Conservation (phyloP, 2,797 vertebrate genomes). For the Fistularia commersonii region DNA sequence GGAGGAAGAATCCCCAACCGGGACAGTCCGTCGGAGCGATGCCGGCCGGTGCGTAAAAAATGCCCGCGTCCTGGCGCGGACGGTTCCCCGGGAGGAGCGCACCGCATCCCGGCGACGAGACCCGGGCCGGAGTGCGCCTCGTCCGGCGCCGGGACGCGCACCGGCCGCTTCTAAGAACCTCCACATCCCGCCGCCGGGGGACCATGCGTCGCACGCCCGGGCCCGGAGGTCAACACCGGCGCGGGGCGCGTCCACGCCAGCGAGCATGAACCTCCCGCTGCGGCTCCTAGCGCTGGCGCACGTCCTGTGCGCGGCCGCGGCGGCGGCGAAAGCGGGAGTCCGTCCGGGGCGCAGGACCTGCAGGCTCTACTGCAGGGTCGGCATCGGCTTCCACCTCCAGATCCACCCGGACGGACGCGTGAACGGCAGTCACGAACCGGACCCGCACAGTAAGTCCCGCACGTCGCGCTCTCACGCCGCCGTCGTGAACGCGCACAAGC, state of each 20-base stretch:
- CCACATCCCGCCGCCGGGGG: conserved; percentile 64
- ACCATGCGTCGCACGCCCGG: conserved; percentile 40
- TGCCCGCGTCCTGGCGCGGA: conserved; percentile 52
- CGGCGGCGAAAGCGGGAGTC: conserved; percentile 56
- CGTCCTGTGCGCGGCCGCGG: conserved; percentile 69
- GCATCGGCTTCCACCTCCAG: conserved; percentile 97
- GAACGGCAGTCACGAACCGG: conserved; percentile 91
- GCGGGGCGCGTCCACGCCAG: conserved; percentile 50
- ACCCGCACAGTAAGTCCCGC: conserved; percentile 85
- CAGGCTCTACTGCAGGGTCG: conserved; percentile 91
- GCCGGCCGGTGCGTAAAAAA: conserved; percentile 68
- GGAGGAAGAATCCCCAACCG: too few species aligned
- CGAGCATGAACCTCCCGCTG: conserved; percentile 84
- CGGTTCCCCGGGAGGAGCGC: conserved; percentile 30
- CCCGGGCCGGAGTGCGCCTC: conserved; percentile 59
- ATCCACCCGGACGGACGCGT: conserved; percentile 94
- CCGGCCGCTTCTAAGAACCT: too few species aligned
- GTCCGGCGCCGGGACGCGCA: too few species aligned
- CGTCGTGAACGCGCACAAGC: too few species aligned
- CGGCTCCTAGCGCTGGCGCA: conserved; percentile 75
- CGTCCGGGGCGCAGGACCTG: conserved; percentile 89
- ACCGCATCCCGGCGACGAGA: conserved; percentile 53
- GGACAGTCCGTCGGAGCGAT: conserved; percentile 16
- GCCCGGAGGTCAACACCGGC: conserved; percentile 52
- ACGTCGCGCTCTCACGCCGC: neutral